phyloP scores from a whole-genome alignment of 2,113 vertebrate genomes.

The Nothobranchius furzeri region DNA sequence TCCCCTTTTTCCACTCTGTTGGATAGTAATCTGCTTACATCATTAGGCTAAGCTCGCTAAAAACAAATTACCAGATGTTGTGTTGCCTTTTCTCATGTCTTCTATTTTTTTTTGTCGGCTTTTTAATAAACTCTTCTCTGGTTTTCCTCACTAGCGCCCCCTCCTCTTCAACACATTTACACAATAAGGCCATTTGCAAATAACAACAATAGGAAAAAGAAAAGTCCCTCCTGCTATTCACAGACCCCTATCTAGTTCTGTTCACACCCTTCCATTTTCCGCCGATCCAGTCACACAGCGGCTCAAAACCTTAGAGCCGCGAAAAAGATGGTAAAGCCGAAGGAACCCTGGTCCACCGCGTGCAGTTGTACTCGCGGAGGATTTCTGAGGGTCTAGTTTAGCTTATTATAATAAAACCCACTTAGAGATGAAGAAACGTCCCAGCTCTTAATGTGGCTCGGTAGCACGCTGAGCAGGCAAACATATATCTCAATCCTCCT shows the following conservation, averaged over 20 bases:
- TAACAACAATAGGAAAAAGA: constrained; percentile 85
- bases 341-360: constrained; percentile 92
- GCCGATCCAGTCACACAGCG: constrained; percentile 88
- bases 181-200: constrained; percentile 93
- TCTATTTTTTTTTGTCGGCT: constrained; percentile 61
- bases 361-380: constrained; percentile 88
- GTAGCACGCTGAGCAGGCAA: constrained; percentile 77
- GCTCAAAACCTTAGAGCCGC: constrained; percentile 91
- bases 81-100: constrained; percentile 78
- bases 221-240: constrained; percentile 83
- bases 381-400: constrained; percentile 87
- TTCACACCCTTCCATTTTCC: constrained; percentile 78
- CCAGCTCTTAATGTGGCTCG: constrained; percentile 86
- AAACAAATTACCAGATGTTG: constrained; percentile 97
- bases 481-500: constrained; percentile 64
- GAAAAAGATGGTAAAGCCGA: constrained; percentile 86
- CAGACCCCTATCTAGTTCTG: constrained; percentile 79
- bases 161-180: constrained; percentile 83
- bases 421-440: constrained; percentile 91
- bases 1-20: constrained; percentile 64
- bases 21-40: constrained; percentile 98
- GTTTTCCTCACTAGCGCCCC: constrained; percentile 86
- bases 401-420: constrained; percentile 96
- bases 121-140: constrained; percentile 86
- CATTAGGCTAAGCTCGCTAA: constrained; percentile 95